These are phyloP conservation scores for Phenacoccus solenopsis DNA, from an alignment of 1,140 invertebrate genomes.

Conservation along the genomic window DNA sequence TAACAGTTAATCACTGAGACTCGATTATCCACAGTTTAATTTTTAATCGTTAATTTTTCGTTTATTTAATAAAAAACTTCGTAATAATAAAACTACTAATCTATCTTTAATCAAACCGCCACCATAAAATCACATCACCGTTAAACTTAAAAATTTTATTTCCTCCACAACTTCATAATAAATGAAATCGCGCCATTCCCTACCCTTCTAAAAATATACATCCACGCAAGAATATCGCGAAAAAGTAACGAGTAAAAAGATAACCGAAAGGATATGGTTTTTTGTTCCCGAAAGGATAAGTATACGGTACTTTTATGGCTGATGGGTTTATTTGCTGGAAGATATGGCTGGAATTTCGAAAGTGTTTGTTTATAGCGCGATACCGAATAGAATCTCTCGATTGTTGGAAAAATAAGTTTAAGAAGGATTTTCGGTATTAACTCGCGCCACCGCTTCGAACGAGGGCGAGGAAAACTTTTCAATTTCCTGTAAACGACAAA, in stretches of 20 bases:
- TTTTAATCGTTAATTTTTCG: no score
- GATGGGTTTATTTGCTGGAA: constrained; percentile 9
- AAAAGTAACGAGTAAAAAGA: background rate
- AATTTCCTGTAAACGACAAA: constrained; percentile 13
- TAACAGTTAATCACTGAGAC: no score
- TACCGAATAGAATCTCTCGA: constrained; percentile 6
- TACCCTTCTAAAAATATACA: no score
- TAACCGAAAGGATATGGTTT: constrained; percentile 1
- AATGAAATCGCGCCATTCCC: no score
- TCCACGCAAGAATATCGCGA: no score
- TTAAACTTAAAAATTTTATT: no score
- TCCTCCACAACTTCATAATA: no score
- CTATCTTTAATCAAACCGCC: no score
- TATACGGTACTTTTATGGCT: constrained; percentile 16
- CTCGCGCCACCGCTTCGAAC: background rate
- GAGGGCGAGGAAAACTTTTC: background rate
- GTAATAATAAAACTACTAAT: no score
- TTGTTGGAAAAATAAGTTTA: constrained; percentile 16
- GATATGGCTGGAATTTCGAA: constrained; percentile 8
- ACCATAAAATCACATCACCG: no score
- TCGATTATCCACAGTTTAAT: no score
- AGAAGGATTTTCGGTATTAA: constrained; percentile 5
- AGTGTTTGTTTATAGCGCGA: constrained; percentile 16
- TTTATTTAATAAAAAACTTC: no score
- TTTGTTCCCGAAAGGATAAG: constrained; percentile 10